Base-by-base conservation (phyloP, 2,113 vertebrate species). In the Murina feae region DNA sequence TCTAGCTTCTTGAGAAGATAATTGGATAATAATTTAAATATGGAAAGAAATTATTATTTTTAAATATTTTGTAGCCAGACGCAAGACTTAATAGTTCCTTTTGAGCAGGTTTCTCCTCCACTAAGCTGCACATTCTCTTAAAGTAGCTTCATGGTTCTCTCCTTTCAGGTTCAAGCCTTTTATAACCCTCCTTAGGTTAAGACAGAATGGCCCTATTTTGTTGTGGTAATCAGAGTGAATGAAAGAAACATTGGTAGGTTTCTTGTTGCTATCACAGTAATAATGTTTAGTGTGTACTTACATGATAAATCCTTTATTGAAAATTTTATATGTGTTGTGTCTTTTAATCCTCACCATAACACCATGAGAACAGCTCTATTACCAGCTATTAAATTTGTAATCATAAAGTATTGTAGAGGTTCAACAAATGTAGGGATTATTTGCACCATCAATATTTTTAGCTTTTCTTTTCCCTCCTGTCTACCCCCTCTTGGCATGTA, bases 11-110 rank as follows among this genome's bases (percentile, higher is more conserved):
- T 51, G 55, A 85, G 35, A 92, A 96, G 82, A 84, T 95, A 72
- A 91, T 32, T 88, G n/a, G 23, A 75, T 66, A 37, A 37, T 94
- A 71, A 88, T 86, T 87, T 89, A 93, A 95, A 79, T 91, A 65
- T 85, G 65, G 42, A 85, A 94, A 96, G 72, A 86, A 44, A 75
- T 53, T 42, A 78, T 93, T 84, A 49, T 82, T 93, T 96, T 94
- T 47, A 89, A 93, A 53, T 68, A 10, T 68, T 81, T 60, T 65
- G 13, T 37, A 83, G 78, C 69, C 51, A 97, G 86, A 88, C 44
- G 35, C 28, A 94, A 80, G 81, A 78, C 84, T 79, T 75, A 80
- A 76, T 88, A 23, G 90, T 74, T 83, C 30, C 86, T 92, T 63
- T 47, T 30, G 37, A 90, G 21, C 53, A 89, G 63, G 42, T 86